These are phyloP conservation scores for Nixonia krombeini DNA, from an alignment of 1,140 invertebrate genomes.

Conservation along the genomic window DNA sequence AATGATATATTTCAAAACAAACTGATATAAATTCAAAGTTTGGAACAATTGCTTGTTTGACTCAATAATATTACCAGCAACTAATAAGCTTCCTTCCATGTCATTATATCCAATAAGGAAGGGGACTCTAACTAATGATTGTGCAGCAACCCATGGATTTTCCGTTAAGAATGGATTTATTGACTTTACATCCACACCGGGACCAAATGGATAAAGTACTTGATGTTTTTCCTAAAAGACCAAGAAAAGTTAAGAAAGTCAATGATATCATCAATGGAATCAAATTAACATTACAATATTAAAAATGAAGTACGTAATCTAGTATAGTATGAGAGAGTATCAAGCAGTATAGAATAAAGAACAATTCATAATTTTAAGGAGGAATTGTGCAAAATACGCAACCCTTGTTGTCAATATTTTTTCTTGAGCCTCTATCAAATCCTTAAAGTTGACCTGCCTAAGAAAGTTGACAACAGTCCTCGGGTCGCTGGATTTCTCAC, in stretches of 20 bases:
- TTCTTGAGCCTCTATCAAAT: constrained; percentile 33
- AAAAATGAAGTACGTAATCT: neutral
- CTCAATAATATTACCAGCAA: too few relatives aligned
- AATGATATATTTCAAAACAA: too few relatives aligned
- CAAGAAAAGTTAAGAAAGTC: neutral
- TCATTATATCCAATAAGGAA: constrained; percentile 75
- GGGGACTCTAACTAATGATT: constrained; percentile 73
- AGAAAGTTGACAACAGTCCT: constrained; percentile 57
- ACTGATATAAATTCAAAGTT: too few relatives aligned
- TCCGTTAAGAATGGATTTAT: constrained; percentile 64
- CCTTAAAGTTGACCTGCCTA: constrained; percentile 12
- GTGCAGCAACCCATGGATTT: constrained; percentile 51
- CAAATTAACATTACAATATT: neutral
- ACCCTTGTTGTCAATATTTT: constrained; percentile 19
- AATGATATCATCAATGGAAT: neutral
- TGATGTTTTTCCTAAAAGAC: constrained; percentile 42
- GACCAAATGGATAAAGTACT: constrained; percentile 41
- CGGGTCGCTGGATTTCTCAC: constrained; percentile 44
- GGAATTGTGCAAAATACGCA: too few relatives aligned
- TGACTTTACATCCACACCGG: constrained; percentile 53
- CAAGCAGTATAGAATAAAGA: neutral
- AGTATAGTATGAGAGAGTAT: neutral
- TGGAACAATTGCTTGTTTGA: too few relatives aligned
- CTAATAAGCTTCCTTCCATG: constrained; percentile 75
- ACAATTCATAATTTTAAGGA: neutral